These are phyloP conservation scores for Caloenas nicobarica DNA, from an alignment of 2,113 vertebrate species.

Conservation along the genomic window DNA sequence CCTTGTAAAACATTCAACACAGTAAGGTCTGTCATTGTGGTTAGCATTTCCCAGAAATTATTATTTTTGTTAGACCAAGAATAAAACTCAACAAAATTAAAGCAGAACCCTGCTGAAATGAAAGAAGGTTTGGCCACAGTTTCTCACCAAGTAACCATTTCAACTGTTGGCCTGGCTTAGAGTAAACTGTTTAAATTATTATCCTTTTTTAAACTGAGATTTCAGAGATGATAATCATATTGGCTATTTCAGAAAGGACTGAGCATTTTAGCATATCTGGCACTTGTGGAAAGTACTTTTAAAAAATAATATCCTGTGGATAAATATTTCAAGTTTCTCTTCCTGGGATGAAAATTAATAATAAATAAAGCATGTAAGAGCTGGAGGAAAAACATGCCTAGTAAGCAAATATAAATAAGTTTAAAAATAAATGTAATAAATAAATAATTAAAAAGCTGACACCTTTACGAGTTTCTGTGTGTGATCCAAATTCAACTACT, in stretches of 20 bases:
- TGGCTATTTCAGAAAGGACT: constrained; percentile 10
- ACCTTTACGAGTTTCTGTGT: background rate
- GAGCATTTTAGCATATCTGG: constrained; percentile 49
- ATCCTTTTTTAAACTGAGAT: constrained; percentile 48
- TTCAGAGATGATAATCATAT: constrained; percentile 27
- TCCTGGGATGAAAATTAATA: constrained; percentile 65
- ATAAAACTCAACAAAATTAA: constrained; percentile 23
- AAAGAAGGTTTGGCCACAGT: background rate
- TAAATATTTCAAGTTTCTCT: constrained; percentile 71
- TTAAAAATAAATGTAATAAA: constrained; percentile 1
- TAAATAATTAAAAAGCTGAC: constrained; percentile 23
- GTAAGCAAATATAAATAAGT: constrained; percentile 29
- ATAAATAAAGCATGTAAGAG: constrained; percentile 60
- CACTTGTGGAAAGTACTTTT: constrained; percentile 31
- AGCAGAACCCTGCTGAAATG: background rate
- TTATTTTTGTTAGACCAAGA: constrained; percentile 53
- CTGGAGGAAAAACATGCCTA: constrained; percentile 46
- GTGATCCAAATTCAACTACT: constrained; percentile 1
- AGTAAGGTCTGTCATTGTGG: background rate
- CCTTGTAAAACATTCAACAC: constrained; percentile 15
- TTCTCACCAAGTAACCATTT: constrained; percentile 3
- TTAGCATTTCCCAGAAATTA: constrained; percentile 57
- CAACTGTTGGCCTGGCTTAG: constrained; percentile 5
- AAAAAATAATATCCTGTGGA: constrained; percentile 61
- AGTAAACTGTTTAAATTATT: constrained; percentile 57